These are phyloP conservation scores for Molossus molossus DNA, from an alignment of 2,797 vertebrate genomes.

Conservation along the genomic window DNA sequence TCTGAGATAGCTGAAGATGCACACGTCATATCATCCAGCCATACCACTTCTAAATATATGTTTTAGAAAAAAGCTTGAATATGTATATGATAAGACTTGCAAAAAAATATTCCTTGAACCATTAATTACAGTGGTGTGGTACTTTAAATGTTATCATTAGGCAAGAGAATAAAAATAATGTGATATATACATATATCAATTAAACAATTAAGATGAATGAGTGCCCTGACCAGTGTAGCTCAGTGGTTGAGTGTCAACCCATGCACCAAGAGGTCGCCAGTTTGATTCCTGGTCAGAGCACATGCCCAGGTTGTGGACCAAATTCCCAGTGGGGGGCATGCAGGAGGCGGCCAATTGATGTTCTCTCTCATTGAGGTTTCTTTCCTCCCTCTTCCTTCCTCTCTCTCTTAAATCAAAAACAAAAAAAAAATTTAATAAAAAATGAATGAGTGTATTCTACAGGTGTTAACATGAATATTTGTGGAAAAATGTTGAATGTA, in stretches of 20 bases:
- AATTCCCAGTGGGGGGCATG: too few species aligned
- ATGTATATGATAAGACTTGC: background rate
- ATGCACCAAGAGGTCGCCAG: too few species aligned
- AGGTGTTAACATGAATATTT: background rate
- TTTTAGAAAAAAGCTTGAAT: constrained; percentile 17
- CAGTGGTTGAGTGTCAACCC: too few species aligned
- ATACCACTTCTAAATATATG: background rate
- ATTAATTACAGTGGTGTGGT: background rate
- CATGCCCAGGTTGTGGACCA: too few species aligned
- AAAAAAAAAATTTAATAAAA: background rate
- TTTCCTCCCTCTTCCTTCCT: too few species aligned
- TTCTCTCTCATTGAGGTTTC: too few species aligned
- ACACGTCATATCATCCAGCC: background rate
- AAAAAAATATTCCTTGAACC: background rate
- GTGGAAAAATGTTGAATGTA: background rate
- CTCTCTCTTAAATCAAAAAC: too few species aligned
- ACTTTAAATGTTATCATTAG: constrained; percentile 15
- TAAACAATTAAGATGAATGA: background rate
- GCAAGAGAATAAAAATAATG: constrained; percentile 27
- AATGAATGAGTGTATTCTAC: background rate
- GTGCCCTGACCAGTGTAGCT: too few species aligned
- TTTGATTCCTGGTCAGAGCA: too few species aligned
- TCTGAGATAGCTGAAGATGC: background rate
- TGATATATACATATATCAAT: background rate
- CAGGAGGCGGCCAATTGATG: too few species aligned